Conservation (phyloP, 30 jellyfish, hydroid and myxozoan species). For the Calvadosia cruxmelitensis region DNA sequence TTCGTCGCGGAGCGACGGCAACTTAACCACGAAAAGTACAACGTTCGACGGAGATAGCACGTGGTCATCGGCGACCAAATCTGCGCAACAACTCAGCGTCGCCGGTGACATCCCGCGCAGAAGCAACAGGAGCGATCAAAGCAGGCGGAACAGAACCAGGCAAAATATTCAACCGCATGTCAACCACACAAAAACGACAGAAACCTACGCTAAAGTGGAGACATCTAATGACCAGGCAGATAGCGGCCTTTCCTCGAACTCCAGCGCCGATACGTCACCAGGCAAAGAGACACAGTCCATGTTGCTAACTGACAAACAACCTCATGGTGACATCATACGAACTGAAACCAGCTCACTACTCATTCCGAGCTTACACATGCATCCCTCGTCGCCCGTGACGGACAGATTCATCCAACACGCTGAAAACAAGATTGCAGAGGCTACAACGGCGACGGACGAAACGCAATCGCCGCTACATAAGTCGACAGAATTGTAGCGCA, state of each 20-base stretch:
- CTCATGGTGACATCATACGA: neutral
- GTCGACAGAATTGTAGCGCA: neutral
- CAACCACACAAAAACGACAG: neutral
- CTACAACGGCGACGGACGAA: too few relatives aligned
- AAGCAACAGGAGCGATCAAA: neutral
- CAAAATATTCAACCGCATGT: neutral
- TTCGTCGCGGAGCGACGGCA: neutral
- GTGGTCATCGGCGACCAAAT: neutral
- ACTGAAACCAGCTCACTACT: neutral
- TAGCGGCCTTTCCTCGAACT: neutral
- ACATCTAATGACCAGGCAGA: too few relatives aligned
- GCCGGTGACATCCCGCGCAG: neutral
- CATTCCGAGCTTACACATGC: neutral
- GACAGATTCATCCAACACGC: neutral
- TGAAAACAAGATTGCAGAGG: neutral
- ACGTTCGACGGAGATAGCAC: neutral
- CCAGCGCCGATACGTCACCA: neutral
- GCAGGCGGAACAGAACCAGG: too few relatives aligned
- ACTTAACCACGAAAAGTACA: neutral
- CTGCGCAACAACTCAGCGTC: neutral
- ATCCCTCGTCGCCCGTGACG: neutral
- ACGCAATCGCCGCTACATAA: neutral
- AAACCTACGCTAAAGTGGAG: neutral
- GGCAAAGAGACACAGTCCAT: neutral
- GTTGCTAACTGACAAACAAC: neutral